Evolutionary conservation across 2,888 invertebrate genomes (phyloP).

Genomic region (Ophion costatus): DNA sequence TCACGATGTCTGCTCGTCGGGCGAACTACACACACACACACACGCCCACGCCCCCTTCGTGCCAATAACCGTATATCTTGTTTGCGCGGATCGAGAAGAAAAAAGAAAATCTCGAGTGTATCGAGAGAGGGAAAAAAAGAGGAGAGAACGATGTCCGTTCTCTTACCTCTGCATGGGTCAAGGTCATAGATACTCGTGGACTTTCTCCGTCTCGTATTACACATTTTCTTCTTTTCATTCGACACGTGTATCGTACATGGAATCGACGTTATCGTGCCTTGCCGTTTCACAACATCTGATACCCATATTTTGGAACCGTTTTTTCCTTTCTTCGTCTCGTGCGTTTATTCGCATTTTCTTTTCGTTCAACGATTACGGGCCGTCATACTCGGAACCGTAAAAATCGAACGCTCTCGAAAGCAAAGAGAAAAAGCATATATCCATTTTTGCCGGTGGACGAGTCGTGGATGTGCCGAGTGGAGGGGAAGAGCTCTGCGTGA

Average conservation of each 20-base stretch:
- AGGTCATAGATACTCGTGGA: constrained; percentile 40
- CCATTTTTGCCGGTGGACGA: background rate
- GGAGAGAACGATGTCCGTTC: constrained; percentile 4
- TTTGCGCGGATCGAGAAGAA: background rate
- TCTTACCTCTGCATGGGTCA: constrained; percentile 13
- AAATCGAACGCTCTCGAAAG: background rate
- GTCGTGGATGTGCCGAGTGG: background rate
- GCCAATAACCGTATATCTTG: background rate
- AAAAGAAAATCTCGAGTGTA: background rate
- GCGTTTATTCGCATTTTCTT: background rate
- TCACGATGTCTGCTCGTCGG: background rate
- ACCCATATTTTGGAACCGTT: background rate
- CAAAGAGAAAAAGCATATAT: background rate
- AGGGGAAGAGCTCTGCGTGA: background rate
- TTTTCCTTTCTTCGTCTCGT: background rate
- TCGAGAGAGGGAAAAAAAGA: constrained; percentile 19
- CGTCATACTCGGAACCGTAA: too few relatives aligned
- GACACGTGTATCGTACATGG: background rate
- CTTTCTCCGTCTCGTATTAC: background rate
- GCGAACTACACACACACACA: background rate
- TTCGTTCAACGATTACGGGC: background rate
- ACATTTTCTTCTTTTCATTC: background rate
- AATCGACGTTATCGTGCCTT: background rate
- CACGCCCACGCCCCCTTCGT: background rate
- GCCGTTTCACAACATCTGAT: background rate